Conservation (phyloP, 2,888 invertebrate genomes). For the Gymnosoma rotundatum region DNA sequence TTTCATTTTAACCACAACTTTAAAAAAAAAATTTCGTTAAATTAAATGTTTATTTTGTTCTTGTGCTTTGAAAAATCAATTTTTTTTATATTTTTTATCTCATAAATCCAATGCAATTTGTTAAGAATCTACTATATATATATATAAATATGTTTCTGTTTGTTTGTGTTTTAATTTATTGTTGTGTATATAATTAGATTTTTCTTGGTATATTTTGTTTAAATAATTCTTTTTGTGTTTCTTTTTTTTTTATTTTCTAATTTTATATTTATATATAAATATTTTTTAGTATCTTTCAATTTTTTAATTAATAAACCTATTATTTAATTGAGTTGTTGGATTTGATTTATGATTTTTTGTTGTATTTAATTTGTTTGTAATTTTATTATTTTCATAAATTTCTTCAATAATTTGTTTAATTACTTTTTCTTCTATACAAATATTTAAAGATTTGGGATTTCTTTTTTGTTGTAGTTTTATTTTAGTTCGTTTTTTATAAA, state of each 20-base stretch:
- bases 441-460: conserved; percentile 48
- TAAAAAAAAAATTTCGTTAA: too few relatives aligned
- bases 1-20: not conserved
- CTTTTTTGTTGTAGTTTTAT: conserved; percentile 35
- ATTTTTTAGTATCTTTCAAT: conserved; percentile 6
- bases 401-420: conserved; percentile 16
- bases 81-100: conserved; percentile 19
- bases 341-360: conserved; percentile 65
- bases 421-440: conserved; percentile 46
- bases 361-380: conserved; percentile 44
- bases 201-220: conserved; percentile 54
- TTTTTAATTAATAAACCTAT: conserved; percentile 53
- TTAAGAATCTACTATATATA: conserved; percentile 60
- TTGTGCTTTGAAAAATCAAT: conserved; percentile 28
- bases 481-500: not conserved
- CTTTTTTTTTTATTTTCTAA: conserved; percentile 47
- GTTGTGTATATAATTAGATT: conserved; percentile 34
- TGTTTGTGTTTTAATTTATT: conserved; percentile 18
- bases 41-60: too few relatives aligned
- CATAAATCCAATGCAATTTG: conserved; percentile 61
- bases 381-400: conserved; percentile 11
- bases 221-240: conserved; percentile 44
- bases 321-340: conserved; percentile 69
- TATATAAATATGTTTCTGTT: conserved; percentile 2
- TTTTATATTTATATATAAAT: conserved; percentile 48